Evolutionary conservation across 2,797 vertebrate genomes (phyloP).

Genomic region (Arvicola amphibius): DNA sequence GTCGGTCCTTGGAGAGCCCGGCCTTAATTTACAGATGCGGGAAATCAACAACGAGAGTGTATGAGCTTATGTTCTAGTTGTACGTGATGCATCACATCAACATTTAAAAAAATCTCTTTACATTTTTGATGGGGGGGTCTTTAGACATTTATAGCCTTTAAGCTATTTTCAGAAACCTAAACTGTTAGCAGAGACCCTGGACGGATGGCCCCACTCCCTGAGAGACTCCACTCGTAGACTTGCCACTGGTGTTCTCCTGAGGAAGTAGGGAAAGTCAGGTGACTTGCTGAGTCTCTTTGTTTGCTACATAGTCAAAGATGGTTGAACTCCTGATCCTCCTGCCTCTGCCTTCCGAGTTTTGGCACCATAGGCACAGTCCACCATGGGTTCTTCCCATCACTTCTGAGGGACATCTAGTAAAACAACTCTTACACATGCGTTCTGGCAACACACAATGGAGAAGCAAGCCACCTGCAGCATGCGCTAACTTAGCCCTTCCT

Average conservation of each 20-base stretch:
- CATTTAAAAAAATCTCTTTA: neutral
- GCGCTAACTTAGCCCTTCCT: neutral
- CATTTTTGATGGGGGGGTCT: neutral
- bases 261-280: neutral
- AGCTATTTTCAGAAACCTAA: constrained; percentile 9
- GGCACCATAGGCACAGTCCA: neutral
- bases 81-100: neutral
- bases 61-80: neutral
- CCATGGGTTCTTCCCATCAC: neutral
- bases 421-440: too few species aligned
- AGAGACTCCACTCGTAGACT: neutral
- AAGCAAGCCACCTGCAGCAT: neutral
- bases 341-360: neutral
- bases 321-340: neutral
- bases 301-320: neutral
- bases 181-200: neutral
- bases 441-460: neutral
- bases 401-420: neutral
- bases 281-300: neutral
- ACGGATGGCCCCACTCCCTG: neutral
- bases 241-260: neutral
- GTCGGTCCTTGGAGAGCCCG: neutral
- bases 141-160: neutral
- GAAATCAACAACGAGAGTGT: neutral
- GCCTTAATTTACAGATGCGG: neutral